Percentiles rank a stretch among this genome's conserved stretches.
These are phyloP conservation scores for Onthophagus sagittarius DNA, from an alignment of 2,888 invertebrate species.

Conservation along the genomic window DNA sequence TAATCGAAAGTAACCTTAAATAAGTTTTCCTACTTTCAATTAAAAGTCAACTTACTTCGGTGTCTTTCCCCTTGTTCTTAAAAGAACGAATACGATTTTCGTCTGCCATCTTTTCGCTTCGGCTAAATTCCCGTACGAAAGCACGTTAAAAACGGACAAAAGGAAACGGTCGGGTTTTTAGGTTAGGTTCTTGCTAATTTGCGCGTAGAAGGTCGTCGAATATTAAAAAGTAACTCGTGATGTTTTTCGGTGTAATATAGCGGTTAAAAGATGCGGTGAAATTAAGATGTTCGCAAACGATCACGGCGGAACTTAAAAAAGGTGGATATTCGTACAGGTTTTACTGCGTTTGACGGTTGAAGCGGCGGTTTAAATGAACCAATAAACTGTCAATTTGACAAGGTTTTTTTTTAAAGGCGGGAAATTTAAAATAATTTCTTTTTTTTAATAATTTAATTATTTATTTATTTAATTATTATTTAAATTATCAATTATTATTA, in stretches of 20 bases:
- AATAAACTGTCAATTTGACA: not conserved
- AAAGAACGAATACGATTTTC: conserved; percentile 65
- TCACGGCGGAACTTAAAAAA: not conserved
- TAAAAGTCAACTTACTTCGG: conserved; percentile 57
- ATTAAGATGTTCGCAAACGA: not conserved
- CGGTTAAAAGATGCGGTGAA: not conserved
- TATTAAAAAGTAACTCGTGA: not conserved
- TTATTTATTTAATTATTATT: too few relatives aligned
- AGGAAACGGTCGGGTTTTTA: not conserved
- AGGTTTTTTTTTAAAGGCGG: not conserved
- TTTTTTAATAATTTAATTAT: too few relatives aligned
- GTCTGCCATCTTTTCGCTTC: conserved; percentile 56
- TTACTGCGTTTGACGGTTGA: not conserved
- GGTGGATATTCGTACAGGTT: not conserved
- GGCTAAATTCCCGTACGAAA: not conserved
- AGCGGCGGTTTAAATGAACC: not conserved
- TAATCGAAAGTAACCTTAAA: conserved; percentile 16
- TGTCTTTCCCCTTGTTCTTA: conserved; percentile 74
- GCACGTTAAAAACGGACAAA: not conserved
- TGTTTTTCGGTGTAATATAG: not conserved
- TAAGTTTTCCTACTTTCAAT: not conserved
- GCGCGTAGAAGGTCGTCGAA: not conserved
- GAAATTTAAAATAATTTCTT: not conserved
- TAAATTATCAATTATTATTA: too few relatives aligned
- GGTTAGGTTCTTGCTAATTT: not conserved